phyloP scores from a whole-genome alignment of 2,113 vertebrate genomes.

The Arothron firmamentum region DNA sequence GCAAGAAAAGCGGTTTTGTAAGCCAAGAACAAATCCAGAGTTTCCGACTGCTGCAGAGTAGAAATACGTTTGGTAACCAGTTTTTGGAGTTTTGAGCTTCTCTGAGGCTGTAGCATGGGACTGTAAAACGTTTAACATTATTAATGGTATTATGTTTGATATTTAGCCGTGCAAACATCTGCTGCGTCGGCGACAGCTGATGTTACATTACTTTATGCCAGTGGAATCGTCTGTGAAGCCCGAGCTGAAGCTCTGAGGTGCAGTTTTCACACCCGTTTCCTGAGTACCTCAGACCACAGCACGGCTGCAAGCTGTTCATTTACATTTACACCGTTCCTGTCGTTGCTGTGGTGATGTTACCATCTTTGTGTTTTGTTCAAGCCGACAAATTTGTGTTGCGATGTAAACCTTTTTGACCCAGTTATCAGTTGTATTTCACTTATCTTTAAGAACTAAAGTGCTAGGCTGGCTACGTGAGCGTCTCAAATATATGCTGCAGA shows the following conservation, averaged over 20 bases:
- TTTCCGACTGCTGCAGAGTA: constrained; percentile 1
- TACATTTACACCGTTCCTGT: constrained; percentile 4
- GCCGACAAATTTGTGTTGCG: constrained; percentile 36
- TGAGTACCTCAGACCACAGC: constrained; percentile 53
- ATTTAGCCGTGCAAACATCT: constrained; percentile 20
- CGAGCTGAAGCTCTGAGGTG: constrained; percentile 24
- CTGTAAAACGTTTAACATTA: constrained; percentile 10
- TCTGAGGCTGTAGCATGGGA: constrained; percentile 1
- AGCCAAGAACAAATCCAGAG: constrained; percentile 19
- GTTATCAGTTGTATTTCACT: constrained; percentile 35
- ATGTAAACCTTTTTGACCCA: constrained; percentile 27
- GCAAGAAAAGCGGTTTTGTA: constrained; percentile 1
- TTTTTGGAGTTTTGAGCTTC: constrained; percentile 5
- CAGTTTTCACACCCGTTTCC: constrained; percentile 35
- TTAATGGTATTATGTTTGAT: constrained; percentile 13
- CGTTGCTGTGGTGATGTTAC: constrained; percentile 38
- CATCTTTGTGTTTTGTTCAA: constrained; percentile 45
- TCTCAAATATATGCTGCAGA: constrained; percentile 60
- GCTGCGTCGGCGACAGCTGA: neutral
- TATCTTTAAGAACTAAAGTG: constrained; percentile 30
- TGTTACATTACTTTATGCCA: constrained; percentile 7
- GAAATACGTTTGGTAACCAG: neutral
- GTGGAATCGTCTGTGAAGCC: constrained; percentile 18
- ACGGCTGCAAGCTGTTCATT: constrained; percentile 24
- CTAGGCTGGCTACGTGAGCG: constrained; percentile 34